phyloP scores from a whole-genome alignment of 2,797 vertebrate genomes.

The Girardinus metallicus region DNA sequence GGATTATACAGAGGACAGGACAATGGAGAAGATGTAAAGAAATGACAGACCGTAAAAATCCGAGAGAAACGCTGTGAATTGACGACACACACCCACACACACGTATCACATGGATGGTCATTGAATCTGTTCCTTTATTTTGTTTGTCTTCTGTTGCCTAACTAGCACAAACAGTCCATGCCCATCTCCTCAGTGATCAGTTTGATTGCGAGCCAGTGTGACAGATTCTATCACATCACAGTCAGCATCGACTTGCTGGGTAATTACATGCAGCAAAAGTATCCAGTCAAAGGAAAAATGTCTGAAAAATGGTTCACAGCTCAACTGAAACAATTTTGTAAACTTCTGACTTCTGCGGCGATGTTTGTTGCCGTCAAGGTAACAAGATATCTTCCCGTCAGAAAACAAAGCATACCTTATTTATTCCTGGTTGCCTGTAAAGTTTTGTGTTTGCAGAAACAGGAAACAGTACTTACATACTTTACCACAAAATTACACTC shows the following conservation, averaged over 20 bases:
- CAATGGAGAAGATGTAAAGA: conserved; percentile 19
- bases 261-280: conserved; percentile 8
- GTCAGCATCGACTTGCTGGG: not conserved
- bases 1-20: not conserved
- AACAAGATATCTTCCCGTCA: not conserved
- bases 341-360: not conserved
- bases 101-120: not conserved
- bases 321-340: not conserved
- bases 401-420: not conserved
- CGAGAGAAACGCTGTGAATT: conserved; percentile 32
- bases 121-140: conserved; percentile 13
- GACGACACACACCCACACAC: conserved; percentile 6
- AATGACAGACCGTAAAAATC: conserved; percentile 15
- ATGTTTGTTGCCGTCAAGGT: not conserved
- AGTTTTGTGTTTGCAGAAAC: not conserved
- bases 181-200: conserved; percentile 3
- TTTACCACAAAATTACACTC: not conserved
- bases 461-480: not conserved
- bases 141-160: not conserved
- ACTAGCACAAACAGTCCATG: not conserved
- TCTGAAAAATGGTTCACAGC: not conserved
- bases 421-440: not conserved
- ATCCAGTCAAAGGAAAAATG: conserved; percentile 4
- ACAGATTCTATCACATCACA: conserved; percentile 10
- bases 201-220: not conserved